Conservation (phyloP, 2,797 vertebrate species). For the Tenualosa thibaudeaui region DNA sequence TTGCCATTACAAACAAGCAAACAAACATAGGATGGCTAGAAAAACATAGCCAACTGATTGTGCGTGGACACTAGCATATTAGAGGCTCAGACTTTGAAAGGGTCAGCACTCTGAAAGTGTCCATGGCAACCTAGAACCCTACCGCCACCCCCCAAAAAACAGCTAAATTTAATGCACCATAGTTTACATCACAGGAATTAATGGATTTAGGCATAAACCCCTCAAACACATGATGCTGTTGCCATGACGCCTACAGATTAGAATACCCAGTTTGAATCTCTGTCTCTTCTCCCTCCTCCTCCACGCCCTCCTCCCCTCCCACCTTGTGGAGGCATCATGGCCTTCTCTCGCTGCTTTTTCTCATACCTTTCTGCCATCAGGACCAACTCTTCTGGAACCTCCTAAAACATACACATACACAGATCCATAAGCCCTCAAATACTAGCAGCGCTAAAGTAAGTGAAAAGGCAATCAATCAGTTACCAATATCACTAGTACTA, state of each 20-base stretch:
- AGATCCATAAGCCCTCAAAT: not conserved
- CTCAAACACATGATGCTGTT: not conserved
- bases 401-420: slow-evolving; percentile 65
- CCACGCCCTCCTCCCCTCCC: slow-evolving; percentile 54
- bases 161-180: not conserved
- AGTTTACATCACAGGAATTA: not conserved
- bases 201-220: not conserved
- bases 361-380: slow-evolving; percentile 90
- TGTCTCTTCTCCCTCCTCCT: slow-evolving; percentile 47
- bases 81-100: not conserved
- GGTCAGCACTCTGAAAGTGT: not conserved
- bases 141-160: not conserved
- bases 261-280: slow-evolving; percentile 54
- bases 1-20: not conserved
- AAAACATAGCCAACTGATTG: not conserved
- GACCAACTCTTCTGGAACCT: slow-evolving; percentile 83
- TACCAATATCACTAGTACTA: not conserved
- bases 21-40: not conserved
- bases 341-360: slow-evolving; percentile 74
- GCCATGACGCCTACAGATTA: slow-evolving; percentile 42
- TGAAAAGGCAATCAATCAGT: not conserved
- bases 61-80: not conserved
- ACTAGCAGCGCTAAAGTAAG: not conserved
- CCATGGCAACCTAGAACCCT: not conserved
- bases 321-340: slow-evolving; percentile 39